A percentile compares a stretch with the other conserved stretches of the same genome.
Evolutionary conservation across 92 coral and sea anemone species (phyloP).

Genomic region (Palythoa grandiflora): DNA sequence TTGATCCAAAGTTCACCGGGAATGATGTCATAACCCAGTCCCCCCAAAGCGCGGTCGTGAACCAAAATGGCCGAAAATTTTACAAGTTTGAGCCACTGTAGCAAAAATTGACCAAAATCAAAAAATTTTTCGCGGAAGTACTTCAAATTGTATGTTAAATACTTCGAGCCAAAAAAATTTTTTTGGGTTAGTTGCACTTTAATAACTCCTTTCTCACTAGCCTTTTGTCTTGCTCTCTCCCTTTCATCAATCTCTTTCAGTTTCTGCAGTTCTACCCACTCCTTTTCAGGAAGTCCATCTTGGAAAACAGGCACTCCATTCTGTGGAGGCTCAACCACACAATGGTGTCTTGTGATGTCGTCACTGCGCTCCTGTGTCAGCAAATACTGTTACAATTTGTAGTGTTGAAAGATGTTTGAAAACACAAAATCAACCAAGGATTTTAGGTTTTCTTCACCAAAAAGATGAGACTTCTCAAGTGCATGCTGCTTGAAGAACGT

Average conservation of each 20-base stretch:
- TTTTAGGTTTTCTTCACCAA: conserved; percentile 64
- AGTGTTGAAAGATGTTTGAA: conserved; percentile 79
- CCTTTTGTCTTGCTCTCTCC: conserved; percentile 71
- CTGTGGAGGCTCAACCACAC: conserved; percentile 71
- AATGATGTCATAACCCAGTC: too few relatives aligned
- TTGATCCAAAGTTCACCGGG: too few relatives aligned
- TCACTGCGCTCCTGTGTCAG: conserved; percentile 75
- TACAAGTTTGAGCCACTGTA: too few relatives aligned
- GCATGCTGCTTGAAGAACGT: conserved; percentile 58
- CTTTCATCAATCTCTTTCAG: conserved; percentile 75
- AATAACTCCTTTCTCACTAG: neutral
- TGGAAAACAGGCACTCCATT: conserved; percentile 29
- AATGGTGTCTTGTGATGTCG: conserved; percentile 55
- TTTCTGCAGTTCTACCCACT: conserved; percentile 81
- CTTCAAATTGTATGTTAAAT: too few relatives aligned
- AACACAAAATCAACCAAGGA: conserved; percentile 73
- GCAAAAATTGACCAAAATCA: too few relatives aligned
- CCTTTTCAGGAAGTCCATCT: conserved; percentile 69
- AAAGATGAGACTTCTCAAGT: conserved; percentile 20
- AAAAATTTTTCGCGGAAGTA: too few relatives aligned
- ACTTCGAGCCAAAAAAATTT: too few relatives aligned
- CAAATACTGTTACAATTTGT: conserved; percentile 82
- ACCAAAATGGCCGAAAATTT: too few relatives aligned
- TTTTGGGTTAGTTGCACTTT: too few relatives aligned
- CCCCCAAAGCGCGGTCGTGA: too few relatives aligned